Base-by-base conservation (phyloP, 2,797 vertebrate genomes). In the Esox lucius region DNA sequence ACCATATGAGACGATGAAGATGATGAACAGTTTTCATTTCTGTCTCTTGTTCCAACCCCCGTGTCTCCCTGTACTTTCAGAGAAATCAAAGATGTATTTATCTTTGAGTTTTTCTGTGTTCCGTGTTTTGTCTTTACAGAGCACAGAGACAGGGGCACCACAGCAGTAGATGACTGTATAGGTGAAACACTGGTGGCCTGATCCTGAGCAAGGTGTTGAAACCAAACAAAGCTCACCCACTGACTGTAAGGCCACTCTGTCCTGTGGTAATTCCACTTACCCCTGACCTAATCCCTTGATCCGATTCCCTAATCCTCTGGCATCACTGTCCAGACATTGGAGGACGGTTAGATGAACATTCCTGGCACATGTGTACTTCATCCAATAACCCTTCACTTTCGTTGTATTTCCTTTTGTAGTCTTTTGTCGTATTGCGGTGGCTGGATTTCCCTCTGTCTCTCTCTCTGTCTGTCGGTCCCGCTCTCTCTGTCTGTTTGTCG, bases 21-120 rank as follows among this genome's bases (percentile, higher is more conserved):
- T 77, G 81, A 83, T 80, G 68, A 77, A 85, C 72, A 70, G 53
- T 62, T 82, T 75, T 83, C 77, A 81, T 81, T 76, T 77, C 75
- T 56, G 56, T 71, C 17, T 53, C 66, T 31, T 68, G 42, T 13
- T 71, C 56, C 53, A 65, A 67, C 75, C 75, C 76, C 49, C 42
- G n/a, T 59, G 31, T 53, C 51, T 33, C 39, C 66, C 62, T 71
- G 75, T 74, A 67, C 59, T 56, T n/a, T 15, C 7, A 46, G 42
- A 46, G 12, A 46, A 46, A 46, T 39, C 3, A 42, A 13, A 46
- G 12, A 1, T 46, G 46, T 46, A 13, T 46, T 46, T 13, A 46
- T 46, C 42, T 13, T 13, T 46, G 42, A 8, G 42, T 13, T 46
- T 39, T 13, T 46, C 42, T 8, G 6, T 11, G 3, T 46, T 46